Conservation (phyloP, 1,140 invertebrate genomes). For the Cotesia glomerata region DNA sequence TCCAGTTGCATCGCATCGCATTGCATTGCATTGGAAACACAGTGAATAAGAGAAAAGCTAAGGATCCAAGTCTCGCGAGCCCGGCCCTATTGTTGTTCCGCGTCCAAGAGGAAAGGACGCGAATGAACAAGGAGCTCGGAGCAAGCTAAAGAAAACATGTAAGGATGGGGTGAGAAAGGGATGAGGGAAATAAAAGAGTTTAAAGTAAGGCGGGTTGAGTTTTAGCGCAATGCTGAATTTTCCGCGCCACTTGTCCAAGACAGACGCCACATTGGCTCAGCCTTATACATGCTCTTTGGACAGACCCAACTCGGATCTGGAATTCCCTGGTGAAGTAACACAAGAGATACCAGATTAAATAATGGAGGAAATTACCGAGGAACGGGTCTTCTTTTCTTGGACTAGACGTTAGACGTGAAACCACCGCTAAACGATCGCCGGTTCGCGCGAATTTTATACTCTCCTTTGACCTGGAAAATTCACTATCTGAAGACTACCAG, state of each 20-base stretch:
- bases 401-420: not conserved
- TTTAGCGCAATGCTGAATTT: slow-evolving; percentile 46
- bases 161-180: slow-evolving; percentile 21
- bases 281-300: not conserved
- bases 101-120: slow-evolving; percentile 13
- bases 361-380: not conserved
- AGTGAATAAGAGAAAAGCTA: slow-evolving; percentile 10
- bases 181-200: not conserved
- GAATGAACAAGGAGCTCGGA: slow-evolving; percentile 25
- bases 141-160: slow-evolving; percentile 22
- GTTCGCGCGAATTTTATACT: slow-evolving; percentile 14
- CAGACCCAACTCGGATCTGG: not conserved
- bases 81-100: slow-evolving; percentile 24
- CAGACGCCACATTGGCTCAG: slow-evolving; percentile 44
- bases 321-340: not conserved
- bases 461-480: slow-evolving; percentile 12
- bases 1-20: slow-evolving; percentile 26
- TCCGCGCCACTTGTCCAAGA: slow-evolving; percentile 40
- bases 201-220: slow-evolving; percentile 33
- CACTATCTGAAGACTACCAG: not conserved
- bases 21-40: not conserved
- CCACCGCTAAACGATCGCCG: slow-evolving; percentile 26
- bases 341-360: not conserved
- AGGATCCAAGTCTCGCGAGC: slow-evolving; percentile 11
- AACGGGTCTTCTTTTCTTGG: slow-evolving; percentile 9